These are phyloP conservation scores for Drosophila lutescens DNA, from an alignment of 2,888 invertebrate species.

Conservation along the genomic window DNA sequence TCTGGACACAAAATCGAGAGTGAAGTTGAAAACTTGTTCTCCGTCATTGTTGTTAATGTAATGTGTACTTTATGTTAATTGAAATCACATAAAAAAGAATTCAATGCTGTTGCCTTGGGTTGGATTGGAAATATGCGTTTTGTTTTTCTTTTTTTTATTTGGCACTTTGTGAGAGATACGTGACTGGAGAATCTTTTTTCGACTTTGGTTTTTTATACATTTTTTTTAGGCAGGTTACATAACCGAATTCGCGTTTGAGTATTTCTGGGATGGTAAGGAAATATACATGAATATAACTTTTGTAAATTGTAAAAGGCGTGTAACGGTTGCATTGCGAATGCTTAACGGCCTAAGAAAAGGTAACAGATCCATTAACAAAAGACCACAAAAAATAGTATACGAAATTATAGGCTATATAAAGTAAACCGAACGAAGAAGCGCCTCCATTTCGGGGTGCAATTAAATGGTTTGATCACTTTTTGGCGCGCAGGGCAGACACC, in stretches of 20 bases:
- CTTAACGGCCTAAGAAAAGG: conserved; percentile 33
- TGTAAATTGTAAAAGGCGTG: conserved; percentile 12
- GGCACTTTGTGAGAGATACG: conserved; percentile 11
- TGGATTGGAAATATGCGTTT: conserved; percentile 35
- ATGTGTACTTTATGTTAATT: conserved; percentile 37
- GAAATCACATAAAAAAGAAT: conserved; percentile 34
- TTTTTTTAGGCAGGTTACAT: conserved; percentile 28
- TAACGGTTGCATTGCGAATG: conserved; percentile 53
- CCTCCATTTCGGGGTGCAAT: conserved; percentile 58
- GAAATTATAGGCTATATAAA: conserved; percentile 59
- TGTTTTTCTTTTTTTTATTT: conserved; percentile 2
- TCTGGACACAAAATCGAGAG: conserved; percentile 38
- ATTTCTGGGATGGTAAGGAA: conserved; percentile 26
- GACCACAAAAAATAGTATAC: conserved; percentile 30
- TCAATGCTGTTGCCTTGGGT: conserved; percentile 41
- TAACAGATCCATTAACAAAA: conserved; percentile 24
- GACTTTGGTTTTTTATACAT: neutral
- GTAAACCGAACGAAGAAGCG: conserved; percentile 35
- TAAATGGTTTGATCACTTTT: conserved; percentile 54
- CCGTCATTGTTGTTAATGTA: conserved; percentile 18
- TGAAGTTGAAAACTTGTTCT: conserved; percentile 41
- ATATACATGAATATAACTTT: neutral
- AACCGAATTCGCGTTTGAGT: conserved; percentile 18
- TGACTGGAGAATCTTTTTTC: conserved; percentile 35
- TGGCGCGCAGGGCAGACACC: conserved; percentile 12